A percentile compares a stretch with the other conserved stretches of the same genome.
phyloP scores from a whole-genome alignment of 2,113 vertebrate genomes.

The Psammodynastes pulverulentus region DNA sequence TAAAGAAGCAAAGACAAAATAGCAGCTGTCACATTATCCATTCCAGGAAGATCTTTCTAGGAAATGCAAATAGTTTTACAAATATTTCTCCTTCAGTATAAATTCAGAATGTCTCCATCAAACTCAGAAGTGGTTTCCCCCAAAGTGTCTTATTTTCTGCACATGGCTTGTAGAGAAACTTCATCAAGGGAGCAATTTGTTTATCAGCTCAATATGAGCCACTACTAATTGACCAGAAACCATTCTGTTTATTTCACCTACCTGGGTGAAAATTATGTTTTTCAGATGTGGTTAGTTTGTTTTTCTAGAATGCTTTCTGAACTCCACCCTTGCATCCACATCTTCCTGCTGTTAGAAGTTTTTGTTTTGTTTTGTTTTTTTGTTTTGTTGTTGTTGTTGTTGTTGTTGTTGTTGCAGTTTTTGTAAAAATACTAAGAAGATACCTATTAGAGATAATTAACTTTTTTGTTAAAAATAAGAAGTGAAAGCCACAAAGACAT shows the following conservation, averaged over 20 bases:
- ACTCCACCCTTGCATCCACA: conserved; percentile 15
- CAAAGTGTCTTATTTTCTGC: not conserved
- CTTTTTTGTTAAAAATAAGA: not conserved
- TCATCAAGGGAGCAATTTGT: not conserved
- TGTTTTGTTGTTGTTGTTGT: not conserved
- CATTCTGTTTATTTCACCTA: conserved; percentile 37
- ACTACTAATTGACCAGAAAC: not conserved
- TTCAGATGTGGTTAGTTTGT: conserved; percentile 56
- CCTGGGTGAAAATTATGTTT: conserved; percentile 39
- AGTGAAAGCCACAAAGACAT: conserved; percentile 15
- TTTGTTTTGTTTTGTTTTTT: not conserved
- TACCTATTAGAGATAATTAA: not conserved
- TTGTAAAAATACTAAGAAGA: not conserved
- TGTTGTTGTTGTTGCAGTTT: not conserved
- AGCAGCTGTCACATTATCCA: not conserved
- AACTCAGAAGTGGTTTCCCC: not conserved
- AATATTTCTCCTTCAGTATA: not conserved
- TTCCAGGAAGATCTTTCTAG: not conserved
- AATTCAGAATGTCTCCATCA: not conserved
- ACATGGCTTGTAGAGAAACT: not conserved
- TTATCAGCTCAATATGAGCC: not conserved
- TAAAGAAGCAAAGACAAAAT: not conserved
- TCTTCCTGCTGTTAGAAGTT: not conserved
- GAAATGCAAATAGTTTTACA: not conserved
- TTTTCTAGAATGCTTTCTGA: conserved; percentile 23